Conservation (phyloP, 2,888 invertebrate genomes). For the Netelia inedita region DNA sequence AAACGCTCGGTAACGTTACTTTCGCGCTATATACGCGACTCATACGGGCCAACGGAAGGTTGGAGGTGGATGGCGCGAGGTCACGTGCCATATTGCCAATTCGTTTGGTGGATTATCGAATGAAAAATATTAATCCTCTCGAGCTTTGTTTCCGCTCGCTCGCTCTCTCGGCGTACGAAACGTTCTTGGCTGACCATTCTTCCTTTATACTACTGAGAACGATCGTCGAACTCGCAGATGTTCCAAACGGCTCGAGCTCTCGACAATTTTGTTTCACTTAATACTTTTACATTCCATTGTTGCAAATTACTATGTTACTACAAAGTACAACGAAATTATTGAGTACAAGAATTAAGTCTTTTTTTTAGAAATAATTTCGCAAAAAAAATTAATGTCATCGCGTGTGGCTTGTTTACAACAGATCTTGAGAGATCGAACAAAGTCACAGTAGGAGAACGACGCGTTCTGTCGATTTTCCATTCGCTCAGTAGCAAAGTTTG, state of each 20-base stretch:
- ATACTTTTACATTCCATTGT: slow-evolving; percentile 15
- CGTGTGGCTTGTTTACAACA: background rate
- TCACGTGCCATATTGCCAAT: slow-evolving; percentile 63
- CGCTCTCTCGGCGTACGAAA: slow-evolving; percentile 5
- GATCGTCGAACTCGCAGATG: slow-evolving; percentile 39
- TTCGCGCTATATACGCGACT: too few species aligned
- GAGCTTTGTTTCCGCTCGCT: slow-evolving; percentile 19
- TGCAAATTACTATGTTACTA: background rate
- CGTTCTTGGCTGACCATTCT: slow-evolving; percentile 44
- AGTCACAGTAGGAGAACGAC: slow-evolving; percentile 35
- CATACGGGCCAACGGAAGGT: background rate
- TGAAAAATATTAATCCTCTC: slow-evolving; percentile 68
- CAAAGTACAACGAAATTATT: background rate
- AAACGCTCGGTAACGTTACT: slow-evolving; percentile 1
- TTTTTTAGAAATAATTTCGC: background rate
- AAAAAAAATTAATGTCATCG: too few species aligned
- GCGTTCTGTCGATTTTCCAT: slow-evolving; percentile 27
- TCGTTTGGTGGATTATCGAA: slow-evolving; percentile 69
- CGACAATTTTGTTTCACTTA: slow-evolving; percentile 3
- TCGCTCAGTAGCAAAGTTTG: slow-evolving; percentile 49
- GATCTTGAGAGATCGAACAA: slow-evolving; percentile 25
- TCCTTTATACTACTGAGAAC: slow-evolving; percentile 33
- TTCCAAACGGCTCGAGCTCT: slow-evolving; percentile 17
- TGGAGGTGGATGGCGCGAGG: background rate
- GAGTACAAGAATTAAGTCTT: background rate